These are phyloP conservation scores for Arion vulgaris DNA, from an alignment of 1,140 invertebrate species.

Conservation along the genomic window DNA sequence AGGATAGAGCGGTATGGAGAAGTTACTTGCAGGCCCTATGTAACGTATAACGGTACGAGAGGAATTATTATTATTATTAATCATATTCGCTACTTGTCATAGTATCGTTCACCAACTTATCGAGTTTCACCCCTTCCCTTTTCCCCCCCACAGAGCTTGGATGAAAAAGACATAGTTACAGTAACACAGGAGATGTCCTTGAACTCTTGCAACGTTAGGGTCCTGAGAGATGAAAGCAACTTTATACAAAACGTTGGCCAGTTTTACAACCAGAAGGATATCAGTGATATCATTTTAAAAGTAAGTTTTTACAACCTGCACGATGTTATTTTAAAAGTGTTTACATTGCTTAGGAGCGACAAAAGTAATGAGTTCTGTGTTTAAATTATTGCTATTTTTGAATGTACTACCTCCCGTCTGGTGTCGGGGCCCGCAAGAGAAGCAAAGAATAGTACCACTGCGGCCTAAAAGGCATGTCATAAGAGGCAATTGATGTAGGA, in stretches of 20 bases:
- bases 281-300: slow-evolving; percentile 67
- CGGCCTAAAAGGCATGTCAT: no score
- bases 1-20: no score
- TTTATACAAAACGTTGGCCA: slow-evolving; percentile 68
- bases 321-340: not conserved
- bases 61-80: no score
- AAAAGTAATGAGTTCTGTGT: not conserved
- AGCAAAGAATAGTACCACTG: no score
- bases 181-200: not conserved
- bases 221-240: slow-evolving; percentile 66
- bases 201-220: slow-evolving; percentile 36
- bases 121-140: not conserved
- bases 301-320: not conserved
- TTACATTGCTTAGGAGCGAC: not conserved
- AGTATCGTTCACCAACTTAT: no score
- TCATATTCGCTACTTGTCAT: no score
- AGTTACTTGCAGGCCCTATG: no score
- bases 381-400: no score
- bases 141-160: slow-evolving; percentile 40
- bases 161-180: not conserved
- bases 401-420: no score
- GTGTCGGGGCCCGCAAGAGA: no score
- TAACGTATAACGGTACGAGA: no score
- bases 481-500: no score
- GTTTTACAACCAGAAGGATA: slow-evolving; percentile 67